Percentiles rank a stretch among this genome's conserved stretches.
Evolutionary conservation across 2,888 invertebrate genomes (phyloP).

Genomic region (Teleogryllus oceanicus): DNA sequence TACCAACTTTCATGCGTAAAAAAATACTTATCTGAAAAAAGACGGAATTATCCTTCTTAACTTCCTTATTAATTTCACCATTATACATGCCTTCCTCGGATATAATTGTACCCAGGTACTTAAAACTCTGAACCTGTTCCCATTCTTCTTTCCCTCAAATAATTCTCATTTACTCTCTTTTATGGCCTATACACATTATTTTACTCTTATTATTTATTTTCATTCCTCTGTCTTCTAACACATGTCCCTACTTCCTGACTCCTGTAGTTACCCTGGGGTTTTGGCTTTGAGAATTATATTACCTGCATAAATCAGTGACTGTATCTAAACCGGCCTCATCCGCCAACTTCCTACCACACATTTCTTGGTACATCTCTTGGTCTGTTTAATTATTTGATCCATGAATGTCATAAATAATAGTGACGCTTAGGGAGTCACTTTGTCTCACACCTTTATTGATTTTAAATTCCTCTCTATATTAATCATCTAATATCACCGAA

Average conservation of each 20-base stretch:
- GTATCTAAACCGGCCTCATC: no score
- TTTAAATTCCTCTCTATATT: neutral
- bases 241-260: neutral
- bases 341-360: no score
- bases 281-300: no score
- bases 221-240: neutral
- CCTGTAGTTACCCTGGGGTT: no score
- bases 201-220: neutral
- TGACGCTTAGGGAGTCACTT: neutral
- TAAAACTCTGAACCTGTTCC: neutral
- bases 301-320: no score
- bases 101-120: neutral
- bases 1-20: neutral
- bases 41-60: neutral
- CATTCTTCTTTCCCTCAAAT: neutral
- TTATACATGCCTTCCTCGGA: neutral
- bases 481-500: neutral
- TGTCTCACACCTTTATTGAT: neutral
- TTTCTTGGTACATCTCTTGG: no score
- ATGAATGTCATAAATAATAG: neutral
- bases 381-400: no score
- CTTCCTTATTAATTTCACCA: neutral
- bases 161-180: neutral
- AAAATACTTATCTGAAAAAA: neutral
- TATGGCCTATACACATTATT: neutral